These are phyloP conservation scores for Thymelicus acteon DNA, from an alignment of 2,888 invertebrate species.

Conservation along the genomic window DNA sequence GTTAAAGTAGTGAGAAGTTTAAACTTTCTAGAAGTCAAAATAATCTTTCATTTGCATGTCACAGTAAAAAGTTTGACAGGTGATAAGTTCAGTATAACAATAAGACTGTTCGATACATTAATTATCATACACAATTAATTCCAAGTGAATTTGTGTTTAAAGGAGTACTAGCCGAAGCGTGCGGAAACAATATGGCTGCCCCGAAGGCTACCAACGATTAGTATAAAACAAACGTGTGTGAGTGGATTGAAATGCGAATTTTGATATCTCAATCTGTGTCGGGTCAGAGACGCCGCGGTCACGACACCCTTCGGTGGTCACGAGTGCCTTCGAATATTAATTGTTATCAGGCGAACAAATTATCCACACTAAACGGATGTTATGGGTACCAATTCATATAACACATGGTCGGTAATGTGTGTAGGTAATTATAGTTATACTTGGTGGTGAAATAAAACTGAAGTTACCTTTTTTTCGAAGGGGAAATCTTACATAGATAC, in stretches of 20 bases:
- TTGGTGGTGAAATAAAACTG: not conserved
- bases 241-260: slow-evolving; percentile 76
- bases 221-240: slow-evolving; percentile 74
- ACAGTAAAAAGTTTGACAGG: too few species aligned
- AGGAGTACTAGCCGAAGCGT: slow-evolving; percentile 7
- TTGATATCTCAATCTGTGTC: slow-evolving; percentile 82
- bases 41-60: too few species aligned
- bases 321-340: slow-evolving; percentile 64
- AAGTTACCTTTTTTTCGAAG: too few species aligned
- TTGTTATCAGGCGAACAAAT: slow-evolving; percentile 66
- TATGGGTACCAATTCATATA: slow-evolving; percentile 48
- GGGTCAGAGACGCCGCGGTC: slow-evolving; percentile 82
- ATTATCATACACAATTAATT: not conserved
- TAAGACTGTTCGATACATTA: too few species aligned
- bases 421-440: not conserved
- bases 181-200: slow-evolving; percentile 49
- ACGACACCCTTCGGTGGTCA: slow-evolving; percentile 84
- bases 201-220: slow-evolving; percentile 62
- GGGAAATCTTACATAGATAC: too few species aligned
- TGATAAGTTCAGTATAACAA: too few species aligned
- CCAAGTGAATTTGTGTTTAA: not conserved
- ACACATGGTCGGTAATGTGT: not conserved
- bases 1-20: too few species aligned
- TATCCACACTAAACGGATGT: slow-evolving; percentile 69
- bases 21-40: too few species aligned